Conservation (phyloP, 2,888 invertebrate species). For the Seira sanloemensis region DNA sequence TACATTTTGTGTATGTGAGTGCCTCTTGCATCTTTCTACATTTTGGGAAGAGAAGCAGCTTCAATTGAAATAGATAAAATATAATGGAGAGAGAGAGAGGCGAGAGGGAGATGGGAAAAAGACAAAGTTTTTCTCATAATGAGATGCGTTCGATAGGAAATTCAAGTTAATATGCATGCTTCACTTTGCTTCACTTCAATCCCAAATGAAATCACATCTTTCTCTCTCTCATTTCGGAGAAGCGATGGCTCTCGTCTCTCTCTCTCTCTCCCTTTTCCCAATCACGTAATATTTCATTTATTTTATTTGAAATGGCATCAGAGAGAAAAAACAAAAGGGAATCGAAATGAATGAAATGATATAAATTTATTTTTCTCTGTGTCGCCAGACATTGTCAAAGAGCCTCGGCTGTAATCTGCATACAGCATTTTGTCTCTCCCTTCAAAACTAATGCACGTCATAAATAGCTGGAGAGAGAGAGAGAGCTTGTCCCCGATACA, state of each 20-base stretch:
- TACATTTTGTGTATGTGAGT: not conserved
- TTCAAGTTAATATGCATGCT: slow-evolving; percentile 50
- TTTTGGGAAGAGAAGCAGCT: too few species aligned
- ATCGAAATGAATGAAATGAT: not conserved
- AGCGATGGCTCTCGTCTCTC: not conserved
- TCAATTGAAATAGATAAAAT: not conserved
- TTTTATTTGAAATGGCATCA: slow-evolving; percentile 31
- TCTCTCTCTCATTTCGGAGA: not conserved
- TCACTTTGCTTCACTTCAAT: not conserved
- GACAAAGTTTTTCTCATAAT: slow-evolving; percentile 50
- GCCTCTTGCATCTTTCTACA: not conserved
- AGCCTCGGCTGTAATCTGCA: not conserved
- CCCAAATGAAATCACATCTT: not conserved
- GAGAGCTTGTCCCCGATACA: not conserved
- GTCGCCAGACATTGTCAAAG: not conserved
- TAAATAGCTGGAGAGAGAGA: not conserved
- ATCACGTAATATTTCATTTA: slow-evolving; percentile 26
- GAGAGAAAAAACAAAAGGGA: slow-evolving; percentile 40
- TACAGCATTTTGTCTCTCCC: not conserved
- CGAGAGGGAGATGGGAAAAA: slow-evolving; percentile 25
- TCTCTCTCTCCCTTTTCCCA: not conserved
- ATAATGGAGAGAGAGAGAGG: not conserved
- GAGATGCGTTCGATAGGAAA: slow-evolving; percentile 51
- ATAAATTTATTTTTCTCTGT: slow-evolving; percentile 14
- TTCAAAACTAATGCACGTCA: not conserved